Conservation (phyloP, 2,113 vertebrate genomes). For the rat (Rattus norvegicus) region GRCr8 NC_086019.1:103748001-103748500, state of each 20-base stretch:
- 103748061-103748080: not conserved
- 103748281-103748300: not conserved
- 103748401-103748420: not conserved
- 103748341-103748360: not conserved
- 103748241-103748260: not conserved
- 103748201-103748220: not conserved
- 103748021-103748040: not conserved
- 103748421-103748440: not conserved
- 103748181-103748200: not conserved
- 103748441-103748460: not conserved
- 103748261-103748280: not conserved
- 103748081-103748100: too few species aligned
- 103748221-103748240: not conserved
- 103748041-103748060: not conserved
- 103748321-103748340: not conserved
- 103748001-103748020: too few species aligned
- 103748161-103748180: not conserved
- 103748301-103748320: not conserved
- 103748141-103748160: not conserved
- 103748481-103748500: too few species aligned
- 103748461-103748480: not conserved
- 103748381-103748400: too few species aligned
- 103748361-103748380: too few species aligned
- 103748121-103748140: not conserved
- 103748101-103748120: not conserved